phyloP scores from a whole-genome alignment of 2,113 vertebrate genomes.

The Tetraodon nigroviridis region DNA sequence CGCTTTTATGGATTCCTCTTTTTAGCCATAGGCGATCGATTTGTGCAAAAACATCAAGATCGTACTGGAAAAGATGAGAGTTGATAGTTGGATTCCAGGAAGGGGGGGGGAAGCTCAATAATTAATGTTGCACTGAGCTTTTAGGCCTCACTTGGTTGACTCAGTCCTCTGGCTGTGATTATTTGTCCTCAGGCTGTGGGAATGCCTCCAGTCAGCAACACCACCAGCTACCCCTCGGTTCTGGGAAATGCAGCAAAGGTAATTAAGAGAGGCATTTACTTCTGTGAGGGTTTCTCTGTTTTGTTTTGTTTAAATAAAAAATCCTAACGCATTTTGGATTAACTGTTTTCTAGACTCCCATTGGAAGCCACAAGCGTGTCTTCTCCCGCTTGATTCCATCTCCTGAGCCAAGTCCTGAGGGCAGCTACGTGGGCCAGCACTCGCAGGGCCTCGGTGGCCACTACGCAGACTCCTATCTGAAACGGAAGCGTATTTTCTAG shows the following conservation, averaged over 20 bases:
- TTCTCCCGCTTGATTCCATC: conserved; percentile 88
- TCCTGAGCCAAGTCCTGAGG: conserved; percentile 88
- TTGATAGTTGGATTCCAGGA: conserved; percentile 8
- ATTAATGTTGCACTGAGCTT: conserved; percentile 11
- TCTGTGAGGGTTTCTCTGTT: not conserved
- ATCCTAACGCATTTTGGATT: too few species aligned
- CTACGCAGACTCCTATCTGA: conserved; percentile 92
- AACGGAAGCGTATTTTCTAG: conserved; percentile 90
- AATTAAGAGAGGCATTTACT: conserved; percentile 16
- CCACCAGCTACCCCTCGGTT: conserved; percentile 69
- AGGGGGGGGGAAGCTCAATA: conserved; percentile 19
- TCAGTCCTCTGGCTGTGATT: conserved; percentile 10
- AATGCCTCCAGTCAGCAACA: conserved; percentile 77
- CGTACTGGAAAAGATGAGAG: not conserved
- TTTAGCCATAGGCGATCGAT: conserved; percentile 5
- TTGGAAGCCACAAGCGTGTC: conserved; percentile 85
- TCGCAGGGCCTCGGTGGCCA: conserved; percentile 91
- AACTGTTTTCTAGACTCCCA: conserved; percentile 73
- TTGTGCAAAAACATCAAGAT: not conserved
- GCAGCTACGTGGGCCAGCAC: conserved; percentile 88
- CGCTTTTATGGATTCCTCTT: not conserved
- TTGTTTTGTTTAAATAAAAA: not conserved
- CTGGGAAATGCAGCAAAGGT: conserved; percentile 78
- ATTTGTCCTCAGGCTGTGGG: conserved; percentile 75
- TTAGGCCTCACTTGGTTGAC: not conserved